Conservation (phyloP, 2,113 vertebrate species). For the Passer domesticus region DNA sequence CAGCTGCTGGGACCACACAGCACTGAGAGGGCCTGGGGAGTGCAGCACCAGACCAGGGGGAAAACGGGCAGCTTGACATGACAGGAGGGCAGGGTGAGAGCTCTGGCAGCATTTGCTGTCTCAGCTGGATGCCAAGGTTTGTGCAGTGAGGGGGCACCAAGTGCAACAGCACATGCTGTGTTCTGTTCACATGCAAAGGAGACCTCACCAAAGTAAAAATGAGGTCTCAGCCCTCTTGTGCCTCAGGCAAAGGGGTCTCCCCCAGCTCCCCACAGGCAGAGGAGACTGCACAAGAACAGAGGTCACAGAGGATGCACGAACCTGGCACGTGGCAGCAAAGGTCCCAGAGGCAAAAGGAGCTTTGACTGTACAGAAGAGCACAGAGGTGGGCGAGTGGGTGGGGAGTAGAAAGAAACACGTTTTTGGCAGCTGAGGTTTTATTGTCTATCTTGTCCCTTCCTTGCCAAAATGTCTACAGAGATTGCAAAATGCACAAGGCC, state of each 20-base stretch:
- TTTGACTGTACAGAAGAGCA: neutral
- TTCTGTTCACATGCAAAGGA: neutral
- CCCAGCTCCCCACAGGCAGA: rapidly evolving
- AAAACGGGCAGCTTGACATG: neutral
- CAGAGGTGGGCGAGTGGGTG: neutral
- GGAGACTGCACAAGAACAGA: neutral
- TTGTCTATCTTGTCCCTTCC: neutral
- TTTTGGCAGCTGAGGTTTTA: constrained; percentile 8
- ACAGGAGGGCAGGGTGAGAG: neutral
- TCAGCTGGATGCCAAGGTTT: neutral
- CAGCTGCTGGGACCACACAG: neutral
- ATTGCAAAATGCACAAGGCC: neutral
- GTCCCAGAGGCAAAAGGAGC: neutral
- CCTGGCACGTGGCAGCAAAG: neutral
- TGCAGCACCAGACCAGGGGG: neutral
- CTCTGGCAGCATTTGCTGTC: neutral
- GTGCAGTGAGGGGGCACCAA: neutral
- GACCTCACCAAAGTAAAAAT: neutral
- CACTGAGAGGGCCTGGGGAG: neutral
- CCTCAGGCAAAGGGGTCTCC: neutral
- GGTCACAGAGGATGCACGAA: neutral
- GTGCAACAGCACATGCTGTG: neutral
- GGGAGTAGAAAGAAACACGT: neutral
- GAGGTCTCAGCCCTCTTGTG: neutral
- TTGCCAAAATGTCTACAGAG: neutral